Conservation (phyloP, 2,797 vertebrate species). For the Vultur gryphus region DNA sequence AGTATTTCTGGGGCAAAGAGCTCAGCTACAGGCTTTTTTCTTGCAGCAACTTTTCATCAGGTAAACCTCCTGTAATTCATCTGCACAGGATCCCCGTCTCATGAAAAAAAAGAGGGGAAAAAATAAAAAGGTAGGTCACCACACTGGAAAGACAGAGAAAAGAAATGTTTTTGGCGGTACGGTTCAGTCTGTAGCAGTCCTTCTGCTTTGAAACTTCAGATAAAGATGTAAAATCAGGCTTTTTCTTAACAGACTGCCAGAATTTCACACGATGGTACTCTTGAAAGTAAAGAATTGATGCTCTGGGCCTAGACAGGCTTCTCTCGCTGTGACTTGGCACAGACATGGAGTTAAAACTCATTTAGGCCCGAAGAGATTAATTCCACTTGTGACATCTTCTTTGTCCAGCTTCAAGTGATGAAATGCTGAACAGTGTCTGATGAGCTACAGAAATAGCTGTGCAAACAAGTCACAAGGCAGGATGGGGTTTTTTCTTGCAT, state of each 20-base stretch:
- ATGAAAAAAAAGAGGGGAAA: rapidly evolving
- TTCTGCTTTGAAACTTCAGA: not conserved
- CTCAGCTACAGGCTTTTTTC: not conserved
- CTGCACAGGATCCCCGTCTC: not conserved
- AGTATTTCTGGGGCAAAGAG: not conserved
- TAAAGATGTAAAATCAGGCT: not conserved
- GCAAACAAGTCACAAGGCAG: not conserved
- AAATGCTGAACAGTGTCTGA: not conserved
- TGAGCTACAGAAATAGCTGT: not conserved
- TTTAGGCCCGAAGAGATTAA: not conserved
- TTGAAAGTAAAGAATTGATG: not conserved
- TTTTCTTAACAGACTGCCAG: not conserved
- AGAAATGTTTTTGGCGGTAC: not conserved
- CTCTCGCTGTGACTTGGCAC: not conserved
- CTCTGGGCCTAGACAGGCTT: not conserved
- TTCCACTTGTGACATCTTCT: not conserved
- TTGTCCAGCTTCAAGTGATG: not conserved
- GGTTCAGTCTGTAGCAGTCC: not conserved
- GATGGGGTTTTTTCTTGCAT: not conserved
- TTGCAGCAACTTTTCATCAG: not conserved
- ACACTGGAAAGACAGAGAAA: not conserved
- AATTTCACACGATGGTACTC: not conserved
- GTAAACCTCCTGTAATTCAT: not conserved
- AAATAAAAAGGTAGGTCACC: not conserved
- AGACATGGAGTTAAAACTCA: not conserved